These are phyloP conservation scores for Bombus superbus DNA, from an alignment of 1,140 invertebrate species.

Conservation along the genomic window DNA sequence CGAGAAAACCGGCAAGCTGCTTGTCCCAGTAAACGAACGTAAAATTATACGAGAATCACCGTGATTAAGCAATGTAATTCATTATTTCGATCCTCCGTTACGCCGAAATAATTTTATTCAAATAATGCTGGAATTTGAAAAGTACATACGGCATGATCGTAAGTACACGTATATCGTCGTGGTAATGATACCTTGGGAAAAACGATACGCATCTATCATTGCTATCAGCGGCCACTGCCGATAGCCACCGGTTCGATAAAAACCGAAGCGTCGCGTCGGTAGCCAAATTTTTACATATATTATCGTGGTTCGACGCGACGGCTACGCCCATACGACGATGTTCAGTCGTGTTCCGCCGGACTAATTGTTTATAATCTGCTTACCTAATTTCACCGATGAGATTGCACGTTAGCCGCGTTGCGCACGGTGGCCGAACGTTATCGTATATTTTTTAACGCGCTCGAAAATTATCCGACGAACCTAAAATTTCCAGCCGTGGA, in stretches of 20 bases:
- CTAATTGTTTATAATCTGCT: slow-evolving; percentile 61
- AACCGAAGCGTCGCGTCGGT: slow-evolving; percentile 40
- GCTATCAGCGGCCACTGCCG: not conserved
- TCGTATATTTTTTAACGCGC: slow-evolving; percentile 28
- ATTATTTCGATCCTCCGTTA: not conserved
- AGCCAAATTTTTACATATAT: slow-evolving; percentile 56
- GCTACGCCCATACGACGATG: slow-evolving; percentile 12
- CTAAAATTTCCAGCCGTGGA: slow-evolving; percentile 27
- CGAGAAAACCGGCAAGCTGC: not conserved
- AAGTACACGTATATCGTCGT: not conserved
- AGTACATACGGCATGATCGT: not conserved
- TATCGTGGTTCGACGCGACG: slow-evolving; percentile 24
- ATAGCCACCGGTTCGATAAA: not conserved
- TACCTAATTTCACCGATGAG: slow-evolving; percentile 47
- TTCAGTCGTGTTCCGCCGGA: slow-evolving; percentile 25
- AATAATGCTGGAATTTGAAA: not conserved
- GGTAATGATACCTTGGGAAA: slow-evolving; percentile 28
- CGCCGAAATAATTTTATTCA: slow-evolving; percentile 5
- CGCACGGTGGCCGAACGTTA: not conserved
- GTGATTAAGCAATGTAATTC: not conserved
- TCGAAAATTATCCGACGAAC: slow-evolving; percentile 12
- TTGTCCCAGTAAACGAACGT: not conserved
- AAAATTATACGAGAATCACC: not conserved
- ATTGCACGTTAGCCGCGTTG: slow-evolving; percentile 6
- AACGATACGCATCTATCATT: slow-evolving; percentile 18